phyloP scores from a whole-genome alignment of 1,140 invertebrate species.

The Leptestheria dahalacensis region DNA sequence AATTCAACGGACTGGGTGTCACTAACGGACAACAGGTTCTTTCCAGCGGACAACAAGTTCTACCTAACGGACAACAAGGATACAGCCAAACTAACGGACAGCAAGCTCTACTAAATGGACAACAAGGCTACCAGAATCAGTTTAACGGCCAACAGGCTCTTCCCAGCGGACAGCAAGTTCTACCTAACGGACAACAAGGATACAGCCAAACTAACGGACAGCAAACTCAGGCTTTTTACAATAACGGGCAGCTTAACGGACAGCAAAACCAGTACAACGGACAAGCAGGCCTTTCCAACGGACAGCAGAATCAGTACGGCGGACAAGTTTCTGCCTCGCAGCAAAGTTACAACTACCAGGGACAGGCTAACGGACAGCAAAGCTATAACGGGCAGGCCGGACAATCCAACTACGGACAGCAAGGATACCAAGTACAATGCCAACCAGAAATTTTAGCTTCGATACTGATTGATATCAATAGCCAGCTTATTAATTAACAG shows the following conservation, averaged over 20 bases:
- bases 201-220: no score
- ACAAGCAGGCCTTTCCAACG: no score
- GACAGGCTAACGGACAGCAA: background rate
- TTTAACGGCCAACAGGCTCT: background rate
- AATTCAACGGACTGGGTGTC: no score
- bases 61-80: background rate
- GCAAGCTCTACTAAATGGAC: background rate
- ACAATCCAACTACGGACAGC: background rate
- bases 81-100: background rate
- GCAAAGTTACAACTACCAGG: background rate
- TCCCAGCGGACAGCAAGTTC: background rate
- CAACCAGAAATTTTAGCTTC: background rate
- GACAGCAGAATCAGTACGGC: background rate
- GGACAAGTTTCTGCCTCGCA: background rate
- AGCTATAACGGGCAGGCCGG: background rate
- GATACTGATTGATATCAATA: no score
- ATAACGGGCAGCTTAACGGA: no score
- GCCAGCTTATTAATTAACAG: no score
- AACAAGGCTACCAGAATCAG: background rate
- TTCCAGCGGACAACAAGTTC: background rate
- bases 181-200: background rate
- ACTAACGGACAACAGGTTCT: background rate
- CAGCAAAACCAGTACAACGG: background rate
- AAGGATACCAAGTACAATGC: background rate
- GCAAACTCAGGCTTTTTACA: no score